Evolutionary conservation across 37 sponge, comb jelly and placozoan genomes (phyloP), one percentile per base, ranked within the genome.

Genomic region (Ephydatia muelleri): DNA sequence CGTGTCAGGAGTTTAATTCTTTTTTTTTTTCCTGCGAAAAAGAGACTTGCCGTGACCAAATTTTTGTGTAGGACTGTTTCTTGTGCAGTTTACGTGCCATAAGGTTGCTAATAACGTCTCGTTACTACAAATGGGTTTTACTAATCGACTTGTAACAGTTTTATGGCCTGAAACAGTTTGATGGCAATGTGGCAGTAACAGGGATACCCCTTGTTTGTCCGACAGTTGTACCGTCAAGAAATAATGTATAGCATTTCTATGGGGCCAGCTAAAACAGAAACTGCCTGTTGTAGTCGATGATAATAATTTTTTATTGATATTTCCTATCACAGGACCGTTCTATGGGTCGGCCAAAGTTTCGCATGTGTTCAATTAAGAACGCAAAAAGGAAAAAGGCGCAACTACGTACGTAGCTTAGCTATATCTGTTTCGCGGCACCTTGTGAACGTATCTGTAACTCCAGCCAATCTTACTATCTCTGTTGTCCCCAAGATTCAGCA

Each of bases 211-310:
- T n/a, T n/a, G n/a, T n/a, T n/a, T n/a, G n/a, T n/a, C n/a, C n/a
- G n/a, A n/a, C n/a, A n/a, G n/a, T n/a, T n/a, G n/a, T n/a, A n/a
- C n/a, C n/a, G n/a, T n/a, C n/a, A n/a, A n/a, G n/a, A n/a, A n/a
- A n/a, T n/a, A n/a, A n/a, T n/a, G n/a, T 43, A 57, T 57, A 57
- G 57, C 57, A 57, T 57, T 57, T 57, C 57, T 57, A 11, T 19
- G 57, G 57, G 57, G 57, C 57, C 57, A 57, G 57, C 57, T 57
- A 57, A 57, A 57, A 57, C 57, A 57, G 57, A 57, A 57, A 57
- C 6, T 57, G 57, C 57, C 57, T 57, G 57, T 57, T 57, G 57
- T 57, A 57, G 57, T 57, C 16, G 57, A 14, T 19, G 57, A 57
- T 5, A 57, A n/a, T n/a, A 57, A 13, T 5, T 57, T 4, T 57